Conservation (phyloP, 2,113 vertebrate species). For the Ifrita kowaldi region DNA sequence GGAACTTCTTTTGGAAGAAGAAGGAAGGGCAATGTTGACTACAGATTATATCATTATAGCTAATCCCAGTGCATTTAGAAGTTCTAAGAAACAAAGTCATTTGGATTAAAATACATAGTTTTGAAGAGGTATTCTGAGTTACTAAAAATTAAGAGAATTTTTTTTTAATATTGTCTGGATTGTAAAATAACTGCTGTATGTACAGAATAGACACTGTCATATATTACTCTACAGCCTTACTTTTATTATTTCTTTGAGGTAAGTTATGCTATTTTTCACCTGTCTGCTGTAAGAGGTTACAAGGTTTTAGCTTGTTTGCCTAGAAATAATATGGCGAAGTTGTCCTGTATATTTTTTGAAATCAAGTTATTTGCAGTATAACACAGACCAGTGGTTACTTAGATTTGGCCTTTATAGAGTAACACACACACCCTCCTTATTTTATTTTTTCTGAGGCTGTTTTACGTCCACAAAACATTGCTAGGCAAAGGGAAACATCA, state of each 20-base stretch:
- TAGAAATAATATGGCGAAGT: background rate
- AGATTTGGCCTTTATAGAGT: background rate
- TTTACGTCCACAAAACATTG: constrained; percentile 2
- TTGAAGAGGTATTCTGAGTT: background rate
- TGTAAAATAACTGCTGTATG: background rate
- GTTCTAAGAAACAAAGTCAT: background rate
- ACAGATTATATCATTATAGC: background rate
- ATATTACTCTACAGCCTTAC: background rate
- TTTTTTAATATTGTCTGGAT: background rate
- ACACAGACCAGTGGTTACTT: background rate
- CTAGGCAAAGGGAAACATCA: constrained; percentile 19
- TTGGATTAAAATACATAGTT: background rate
- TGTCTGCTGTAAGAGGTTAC: background rate
- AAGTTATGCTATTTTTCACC: background rate
- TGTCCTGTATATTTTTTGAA: background rate
- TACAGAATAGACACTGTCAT: background rate
- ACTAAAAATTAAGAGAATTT: background rate
- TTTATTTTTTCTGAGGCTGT: background rate
- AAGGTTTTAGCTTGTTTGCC: background rate
- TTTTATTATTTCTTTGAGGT: background rate
- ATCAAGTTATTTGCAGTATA: background rate
- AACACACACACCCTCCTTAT: background rate
- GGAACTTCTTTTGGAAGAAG: background rate
- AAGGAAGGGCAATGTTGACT: background rate
- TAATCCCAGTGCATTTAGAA: background rate